Evolutionary conservation across 2,797 vertebrate species (phyloP).

Genomic region (Clarias laeviceps): DNA sequence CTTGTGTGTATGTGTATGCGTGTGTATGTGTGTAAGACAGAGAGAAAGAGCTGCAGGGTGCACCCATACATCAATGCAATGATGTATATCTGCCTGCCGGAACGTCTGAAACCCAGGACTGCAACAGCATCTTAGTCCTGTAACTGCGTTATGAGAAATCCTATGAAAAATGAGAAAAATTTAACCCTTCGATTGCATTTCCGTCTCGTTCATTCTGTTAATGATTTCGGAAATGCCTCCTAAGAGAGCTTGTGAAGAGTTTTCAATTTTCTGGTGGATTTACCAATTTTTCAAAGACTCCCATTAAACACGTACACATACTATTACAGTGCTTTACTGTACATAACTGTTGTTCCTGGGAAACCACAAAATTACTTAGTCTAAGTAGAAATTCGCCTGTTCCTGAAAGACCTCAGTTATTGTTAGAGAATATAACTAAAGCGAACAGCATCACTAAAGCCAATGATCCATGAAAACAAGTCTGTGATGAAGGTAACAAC

Average conservation of each 20-base stretch:
- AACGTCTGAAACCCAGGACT: conserved; percentile 23
- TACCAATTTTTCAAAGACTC: no score
- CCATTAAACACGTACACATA: neutral
- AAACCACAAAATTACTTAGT: neutral
- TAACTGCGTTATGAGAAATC: conserved; percentile 69
- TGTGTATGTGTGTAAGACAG: conserved; percentile 31
- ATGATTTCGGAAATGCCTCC: neutral
- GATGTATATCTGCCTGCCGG: conserved; percentile 50
- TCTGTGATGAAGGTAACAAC: neutral
- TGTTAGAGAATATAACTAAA: neutral
- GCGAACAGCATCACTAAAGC: neutral
- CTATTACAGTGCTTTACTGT: neutral
- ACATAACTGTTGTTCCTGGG: neutral
- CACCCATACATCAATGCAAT: conserved; percentile 24
- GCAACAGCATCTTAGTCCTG: conserved; percentile 46
- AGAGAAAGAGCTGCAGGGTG: conserved; percentile 42
- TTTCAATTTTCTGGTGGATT: neutral
- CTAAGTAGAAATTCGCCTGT: neutral
- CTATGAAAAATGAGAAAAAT: conserved; percentile 75
- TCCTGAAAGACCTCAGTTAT: neutral
- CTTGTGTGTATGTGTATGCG: conserved; percentile 20
- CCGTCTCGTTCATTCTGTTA: conserved; percentile 9
- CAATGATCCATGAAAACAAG: neutral
- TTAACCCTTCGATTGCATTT: conserved; percentile 58
- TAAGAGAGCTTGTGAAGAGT: neutral